Evolutionary conservation across 2,113 vertebrate species (phyloP), one percentile per base, ranked within the genome.

Genomic region (Atlantisia rogersi): DNA sequence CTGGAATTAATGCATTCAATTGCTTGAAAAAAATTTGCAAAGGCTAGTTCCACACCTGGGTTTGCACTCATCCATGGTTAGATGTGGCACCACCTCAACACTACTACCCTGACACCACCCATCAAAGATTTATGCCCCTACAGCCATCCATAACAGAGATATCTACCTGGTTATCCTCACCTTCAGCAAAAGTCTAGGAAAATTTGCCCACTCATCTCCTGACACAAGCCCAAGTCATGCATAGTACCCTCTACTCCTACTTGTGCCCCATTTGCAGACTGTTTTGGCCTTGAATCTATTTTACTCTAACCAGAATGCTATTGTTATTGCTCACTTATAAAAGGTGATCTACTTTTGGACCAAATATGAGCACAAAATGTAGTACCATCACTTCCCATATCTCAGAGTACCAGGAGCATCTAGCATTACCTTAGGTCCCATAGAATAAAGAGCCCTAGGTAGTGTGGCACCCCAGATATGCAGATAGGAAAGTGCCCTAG

Each of bases 381-480:
- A 31, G 9, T 19, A 29, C 22, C 46, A 25, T 9, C 14, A 64
- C 26, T 68, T 40, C 28, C 32, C 19, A 8, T 0, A 0, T n/a
- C n/a, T 86, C 35, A 73, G 25, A 60, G 25, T 7, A 28, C 29
- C 11, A 28, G 22, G 39, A 69, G 20, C 53, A n/a, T 11, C 20
- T 17, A 42, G 19, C 14, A 12, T 26, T 53, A 48, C 12, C 32
- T 48, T 8, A 10, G 31, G 14, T 19, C 24, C 15, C 48, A 37
- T 3, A 14, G 28, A 55, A 67, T 8, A 7, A 37, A n/a, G 5
- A 77, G 14, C 8, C 18, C 19, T 21, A 44, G 50, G 53, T 35
- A 58, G 15, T 10, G 40, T 46, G 59, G 59, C 48, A 88, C 32
- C 32, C 19, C 40, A 76, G 67, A 19, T 0, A 0, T 20, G 24